A percentile compares a stretch with the other conserved stretches of the same genome.
Conservation (phyloP, 64 coral and sea anemone genomes). For the Platygyra sinensis region DNA sequence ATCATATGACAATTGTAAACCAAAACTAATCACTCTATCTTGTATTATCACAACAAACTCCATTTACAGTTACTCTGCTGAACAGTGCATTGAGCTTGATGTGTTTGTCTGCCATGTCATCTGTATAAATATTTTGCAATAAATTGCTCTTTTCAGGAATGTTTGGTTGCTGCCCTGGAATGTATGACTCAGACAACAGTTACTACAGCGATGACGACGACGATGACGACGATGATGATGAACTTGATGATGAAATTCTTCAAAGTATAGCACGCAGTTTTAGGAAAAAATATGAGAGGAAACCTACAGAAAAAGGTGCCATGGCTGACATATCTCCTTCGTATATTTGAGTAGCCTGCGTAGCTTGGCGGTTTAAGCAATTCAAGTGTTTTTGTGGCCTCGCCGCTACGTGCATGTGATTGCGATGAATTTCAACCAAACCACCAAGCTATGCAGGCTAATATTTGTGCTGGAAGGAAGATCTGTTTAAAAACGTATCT, state of each 20-base stretch:
- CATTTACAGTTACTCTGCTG: no score
- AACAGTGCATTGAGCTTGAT: neutral
- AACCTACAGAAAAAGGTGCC: conserved; percentile 40
- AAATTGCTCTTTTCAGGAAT: conserved; percentile 49
- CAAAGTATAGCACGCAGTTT: conserved; percentile 71
- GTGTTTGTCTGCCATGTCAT: neutral
- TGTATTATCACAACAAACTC: no score
- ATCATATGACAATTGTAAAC: no score
- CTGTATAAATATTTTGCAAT: neutral
- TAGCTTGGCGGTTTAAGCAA: no score
- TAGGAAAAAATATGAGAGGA: conserved; percentile 89
- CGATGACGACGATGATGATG: conserved; percentile 71
- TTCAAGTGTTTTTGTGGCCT: no score
- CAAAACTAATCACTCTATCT: no score
- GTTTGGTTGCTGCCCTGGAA: conserved; percentile 49
- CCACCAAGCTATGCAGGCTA: no score
- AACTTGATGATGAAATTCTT: conserved; percentile 73
- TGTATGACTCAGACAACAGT: conserved; percentile 67
- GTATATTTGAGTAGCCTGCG: no score
- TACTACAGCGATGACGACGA: conserved; percentile 72
- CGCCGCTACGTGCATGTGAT: no score
- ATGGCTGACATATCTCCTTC: neutral
- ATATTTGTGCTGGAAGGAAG: neutral
- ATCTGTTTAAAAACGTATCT: no score
- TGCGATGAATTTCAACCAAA: no score